A percentile compares a stretch with the other conserved stretches of the same genome.
Evolutionary conservation across 1,140 invertebrate genomes (phyloP).

Genomic region (Myzus persicae): DNA sequence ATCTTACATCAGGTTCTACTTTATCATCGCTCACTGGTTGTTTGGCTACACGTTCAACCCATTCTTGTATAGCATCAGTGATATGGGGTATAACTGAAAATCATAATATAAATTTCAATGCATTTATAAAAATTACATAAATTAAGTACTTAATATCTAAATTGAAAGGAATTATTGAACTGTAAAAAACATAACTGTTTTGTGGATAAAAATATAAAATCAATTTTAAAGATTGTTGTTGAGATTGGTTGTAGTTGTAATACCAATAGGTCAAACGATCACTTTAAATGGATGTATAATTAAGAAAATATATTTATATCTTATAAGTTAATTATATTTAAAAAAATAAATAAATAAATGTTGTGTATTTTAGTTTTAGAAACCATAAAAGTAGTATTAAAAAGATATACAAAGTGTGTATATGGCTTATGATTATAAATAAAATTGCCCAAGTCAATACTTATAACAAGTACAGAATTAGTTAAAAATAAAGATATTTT

Average conservation of each 20-base stretch:
- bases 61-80: constrained; percentile 97
- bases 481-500: too few species aligned
- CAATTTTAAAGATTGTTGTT: neutral
- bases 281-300: too few species aligned
- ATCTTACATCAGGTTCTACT: constrained; percentile 76
- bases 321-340: too few species aligned
- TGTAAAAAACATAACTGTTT: neutral
- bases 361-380: neutral
- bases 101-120: neutral
- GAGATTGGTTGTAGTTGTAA: too few species aligned
- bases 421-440: neutral
- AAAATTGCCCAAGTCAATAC: too few species aligned
- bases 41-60: constrained; percentile 91
- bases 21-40: constrained; percentile 83
- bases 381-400: neutral
- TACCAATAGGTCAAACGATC: too few species aligned
- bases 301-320: too few species aligned
- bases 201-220: neutral
- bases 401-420: neutral
- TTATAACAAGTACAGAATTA: too few species aligned
- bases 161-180: too few species aligned
- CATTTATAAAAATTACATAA: neutral
- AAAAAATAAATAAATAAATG: too few species aligned
- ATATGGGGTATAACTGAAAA: constrained; percentile 95
- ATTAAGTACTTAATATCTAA: too few species aligned